Conservation (phyloP, 2,113 vertebrate species). For the Aplodontia rufa region DNA sequence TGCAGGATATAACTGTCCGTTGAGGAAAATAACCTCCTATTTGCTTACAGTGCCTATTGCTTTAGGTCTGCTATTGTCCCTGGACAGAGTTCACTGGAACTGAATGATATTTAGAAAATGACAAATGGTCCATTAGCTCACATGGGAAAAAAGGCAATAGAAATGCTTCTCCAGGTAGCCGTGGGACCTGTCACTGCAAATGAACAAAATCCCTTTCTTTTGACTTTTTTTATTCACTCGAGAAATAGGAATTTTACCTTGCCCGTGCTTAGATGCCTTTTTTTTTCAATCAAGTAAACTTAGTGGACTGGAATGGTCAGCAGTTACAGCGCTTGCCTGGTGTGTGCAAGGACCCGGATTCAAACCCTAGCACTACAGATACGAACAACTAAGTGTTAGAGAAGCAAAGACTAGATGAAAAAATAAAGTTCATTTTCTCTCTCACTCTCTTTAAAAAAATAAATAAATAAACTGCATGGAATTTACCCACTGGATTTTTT, state of each 20-base stretch:
- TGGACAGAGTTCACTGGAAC: slow-evolving; percentile 30
- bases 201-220: slow-evolving; percentile 29
- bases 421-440: too few species aligned
- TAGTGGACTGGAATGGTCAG: too few species aligned
- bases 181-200: background rate
- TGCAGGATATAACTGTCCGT: slow-evolving; percentile 6
- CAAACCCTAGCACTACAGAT: too few species aligned
- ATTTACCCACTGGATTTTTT: slow-evolving; percentile 12
- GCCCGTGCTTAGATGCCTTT: background rate
- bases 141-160: slow-evolving; percentile 7
- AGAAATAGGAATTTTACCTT: slow-evolving; percentile 34
- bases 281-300: too few species aligned
- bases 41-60: background rate
- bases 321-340: too few species aligned
- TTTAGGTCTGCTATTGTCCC: background rate
- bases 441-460: background rate
- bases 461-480: slow-evolving; percentile 15
- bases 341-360: too few species aligned
- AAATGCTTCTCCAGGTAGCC: background rate
- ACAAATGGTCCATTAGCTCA: slow-evolving; percentile 30
- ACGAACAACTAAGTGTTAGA: too few species aligned
- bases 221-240: slow-evolving; percentile 31
- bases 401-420: too few species aligned
- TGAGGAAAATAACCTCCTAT: background rate
- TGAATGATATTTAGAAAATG: background rate